Percentiles rank a stretch among this genome's conserved stretches.
These are phyloP conservation scores for Scaptomyza tumidula DNA, from an alignment of 2,888 invertebrate species.

Conservation along the genomic window DNA sequence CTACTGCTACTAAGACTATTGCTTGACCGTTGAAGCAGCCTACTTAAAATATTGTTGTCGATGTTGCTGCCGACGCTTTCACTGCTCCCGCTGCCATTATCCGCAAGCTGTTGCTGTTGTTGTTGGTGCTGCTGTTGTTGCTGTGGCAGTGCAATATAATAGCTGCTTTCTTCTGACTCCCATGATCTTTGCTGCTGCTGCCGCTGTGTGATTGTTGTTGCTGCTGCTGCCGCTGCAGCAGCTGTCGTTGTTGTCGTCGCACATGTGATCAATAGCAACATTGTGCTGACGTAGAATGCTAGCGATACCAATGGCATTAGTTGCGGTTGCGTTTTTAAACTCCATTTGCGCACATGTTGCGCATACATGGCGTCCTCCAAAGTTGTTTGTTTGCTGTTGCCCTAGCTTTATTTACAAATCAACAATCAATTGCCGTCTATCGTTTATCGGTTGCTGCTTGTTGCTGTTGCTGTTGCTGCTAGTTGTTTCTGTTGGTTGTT, in stretches of 20 bases:
- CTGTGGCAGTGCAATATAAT: constrained; percentile 61
- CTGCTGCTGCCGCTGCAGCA: constrained; percentile 63
- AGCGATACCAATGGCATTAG: constrained; percentile 85
- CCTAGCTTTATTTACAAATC: constrained; percentile 74
- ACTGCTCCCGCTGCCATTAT: constrained; percentile 66
- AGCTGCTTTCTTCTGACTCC: constrained; percentile 57
- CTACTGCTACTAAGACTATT: constrained; percentile 69
- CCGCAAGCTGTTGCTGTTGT: constrained; percentile 32
- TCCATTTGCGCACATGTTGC: constrained; percentile 85
- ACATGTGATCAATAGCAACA: constrained; percentile 83
- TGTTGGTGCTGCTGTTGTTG: constrained; percentile 44
- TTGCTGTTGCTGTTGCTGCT: constrained; percentile 26
- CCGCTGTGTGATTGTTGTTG: constrained; percentile 48
- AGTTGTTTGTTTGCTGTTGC: constrained; percentile 76
- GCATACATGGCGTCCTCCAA: constrained; percentile 85
- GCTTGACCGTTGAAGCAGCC: constrained; percentile 71
- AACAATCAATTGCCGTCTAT: constrained; percentile 56
- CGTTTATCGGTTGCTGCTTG: constrained; percentile 28
- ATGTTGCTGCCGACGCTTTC: constrained; percentile 58
- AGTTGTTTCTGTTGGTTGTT: constrained; percentile 22
- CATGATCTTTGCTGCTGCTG: constrained; percentile 38
- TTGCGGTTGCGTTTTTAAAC: constrained; percentile 85
- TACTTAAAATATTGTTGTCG: constrained; percentile 77
- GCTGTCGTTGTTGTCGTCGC: constrained; percentile 77
- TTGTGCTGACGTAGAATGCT: constrained; percentile 82